phyloP scores from a whole-genome alignment of 2,113 vertebrate genomes.

The Microtus pennsylvanicus region DNA sequence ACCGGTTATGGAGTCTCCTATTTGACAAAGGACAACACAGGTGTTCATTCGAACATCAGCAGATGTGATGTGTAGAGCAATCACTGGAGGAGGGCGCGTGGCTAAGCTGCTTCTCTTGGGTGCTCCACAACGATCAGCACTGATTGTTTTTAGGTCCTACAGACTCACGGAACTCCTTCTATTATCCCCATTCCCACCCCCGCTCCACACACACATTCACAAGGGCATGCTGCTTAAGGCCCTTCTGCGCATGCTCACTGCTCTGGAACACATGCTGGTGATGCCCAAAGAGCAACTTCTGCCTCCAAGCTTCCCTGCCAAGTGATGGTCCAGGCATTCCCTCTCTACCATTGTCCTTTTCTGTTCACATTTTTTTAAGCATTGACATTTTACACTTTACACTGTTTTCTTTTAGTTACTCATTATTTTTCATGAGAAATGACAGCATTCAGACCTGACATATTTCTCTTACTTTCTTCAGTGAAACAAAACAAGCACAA shows the following conservation, averaged over 20 bases:
- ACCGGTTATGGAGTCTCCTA: too few species aligned
- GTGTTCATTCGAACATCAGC: neutral
- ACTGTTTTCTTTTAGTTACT: neutral
- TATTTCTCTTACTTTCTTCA: neutral
- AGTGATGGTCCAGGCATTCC: accelerated
- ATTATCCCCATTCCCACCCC: accelerated
- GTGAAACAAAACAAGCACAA: neutral
- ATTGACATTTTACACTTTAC: neutral
- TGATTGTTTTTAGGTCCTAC: neutral
- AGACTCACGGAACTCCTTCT: neutral
- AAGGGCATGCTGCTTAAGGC: too few species aligned
- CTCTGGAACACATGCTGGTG: neutral
- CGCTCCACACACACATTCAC: neutral
- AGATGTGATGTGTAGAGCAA: accelerated
- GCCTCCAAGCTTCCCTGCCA: neutral
- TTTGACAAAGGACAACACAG: neutral
- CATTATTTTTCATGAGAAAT: neutral
- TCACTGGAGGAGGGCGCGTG: neutral
- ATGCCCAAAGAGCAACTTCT: accelerated
- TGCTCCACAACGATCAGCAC: neutral
- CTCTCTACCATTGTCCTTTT: neutral
- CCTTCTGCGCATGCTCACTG: accelerated
- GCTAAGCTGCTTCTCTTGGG: neutral
- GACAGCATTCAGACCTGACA: too few species aligned
- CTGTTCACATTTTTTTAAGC: neutral